Evolutionary conservation across 2,113 vertebrate species (phyloP).

Genomic region (Nanorana parkeri): DNA sequence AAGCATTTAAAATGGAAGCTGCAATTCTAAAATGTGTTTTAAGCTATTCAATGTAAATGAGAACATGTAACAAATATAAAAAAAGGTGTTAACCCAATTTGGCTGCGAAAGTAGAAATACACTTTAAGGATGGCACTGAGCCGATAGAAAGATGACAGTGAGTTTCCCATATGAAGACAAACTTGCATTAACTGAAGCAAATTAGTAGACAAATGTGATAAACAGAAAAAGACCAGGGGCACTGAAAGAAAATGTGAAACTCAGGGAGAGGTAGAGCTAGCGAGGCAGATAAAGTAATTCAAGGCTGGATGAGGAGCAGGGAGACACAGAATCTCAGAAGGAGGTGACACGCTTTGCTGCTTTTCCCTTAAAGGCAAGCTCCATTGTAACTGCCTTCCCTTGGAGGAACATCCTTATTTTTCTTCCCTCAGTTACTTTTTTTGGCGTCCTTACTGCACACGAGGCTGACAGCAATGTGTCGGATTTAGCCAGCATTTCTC

Average conservation of each 20-base stretch:
- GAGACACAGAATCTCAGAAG: background rate
- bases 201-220: too few relatives aligned
- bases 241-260: background rate
- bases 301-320: background rate
- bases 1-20: too few relatives aligned
- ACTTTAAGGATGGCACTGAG: too few relatives aligned
- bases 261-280: slow-evolving; percentile 2
- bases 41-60: too few relatives aligned
- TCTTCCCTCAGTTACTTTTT: background rate
- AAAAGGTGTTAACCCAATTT: too few relatives aligned
- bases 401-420: background rate
- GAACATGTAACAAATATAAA: too few relatives aligned
- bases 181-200: too few relatives aligned
- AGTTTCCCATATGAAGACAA: too few relatives aligned
- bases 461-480: too few relatives aligned
- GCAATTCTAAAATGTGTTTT: too few relatives aligned
- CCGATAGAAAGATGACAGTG: too few relatives aligned
- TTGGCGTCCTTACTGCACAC: background rate
- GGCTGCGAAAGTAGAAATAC: too few relatives aligned
- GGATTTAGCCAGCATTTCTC: background rate
- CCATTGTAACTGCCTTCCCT: background rate
- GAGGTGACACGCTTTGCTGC: background rate
- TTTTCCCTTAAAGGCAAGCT: background rate
- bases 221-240: slow-evolving; percentile 8
- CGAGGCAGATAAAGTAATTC: background rate